These are phyloP conservation scores for Mylabris sibirica DNA, from an alignment of 2,888 invertebrate genomes.

Conservation along the genomic window DNA sequence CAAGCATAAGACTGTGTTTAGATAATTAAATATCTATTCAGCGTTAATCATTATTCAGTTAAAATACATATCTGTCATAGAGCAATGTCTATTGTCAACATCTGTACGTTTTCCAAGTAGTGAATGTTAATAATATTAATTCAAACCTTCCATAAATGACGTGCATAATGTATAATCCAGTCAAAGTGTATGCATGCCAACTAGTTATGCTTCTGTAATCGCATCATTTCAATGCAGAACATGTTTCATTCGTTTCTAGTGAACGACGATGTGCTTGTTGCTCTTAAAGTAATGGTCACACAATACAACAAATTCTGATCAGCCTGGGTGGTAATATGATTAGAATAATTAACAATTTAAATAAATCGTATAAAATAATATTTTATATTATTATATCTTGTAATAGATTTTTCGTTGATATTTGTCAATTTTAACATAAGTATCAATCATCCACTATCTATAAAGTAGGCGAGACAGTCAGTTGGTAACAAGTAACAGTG, in stretches of 20 bases:
- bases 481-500: constrained; percentile 33
- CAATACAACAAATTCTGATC: constrained; percentile 17
- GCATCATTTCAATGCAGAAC: constrained; percentile 36
- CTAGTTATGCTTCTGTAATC: constrained; percentile 31
- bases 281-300: constrained; percentile 29
- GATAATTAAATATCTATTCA: constrained; percentile 6
- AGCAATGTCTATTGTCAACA: constrained; percentile 26
- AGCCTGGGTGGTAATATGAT: constrained; percentile 28
- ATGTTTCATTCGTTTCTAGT: constrained; percentile 30
- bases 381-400: constrained; percentile 15
- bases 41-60: neutral
- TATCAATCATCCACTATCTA: neutral
- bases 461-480: constrained; percentile 30
- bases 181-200: constrained; percentile 29
- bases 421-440: neutral
- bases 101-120: constrained; percentile 27
- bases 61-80: neutral
- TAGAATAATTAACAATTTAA: constrained; percentile 16
- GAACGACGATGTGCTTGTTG: constrained; percentile 28
- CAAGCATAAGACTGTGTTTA: neutral
- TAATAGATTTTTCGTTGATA: neutral
- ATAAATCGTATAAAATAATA: constrained; percentile 17
- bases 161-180: constrained; percentile 29
- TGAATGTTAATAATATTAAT: constrained; percentile 32
- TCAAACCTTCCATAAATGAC: constrained; percentile 25